Conservation (phyloP, 2,888 invertebrate species). For the Eupithecia insigniata region DNA sequence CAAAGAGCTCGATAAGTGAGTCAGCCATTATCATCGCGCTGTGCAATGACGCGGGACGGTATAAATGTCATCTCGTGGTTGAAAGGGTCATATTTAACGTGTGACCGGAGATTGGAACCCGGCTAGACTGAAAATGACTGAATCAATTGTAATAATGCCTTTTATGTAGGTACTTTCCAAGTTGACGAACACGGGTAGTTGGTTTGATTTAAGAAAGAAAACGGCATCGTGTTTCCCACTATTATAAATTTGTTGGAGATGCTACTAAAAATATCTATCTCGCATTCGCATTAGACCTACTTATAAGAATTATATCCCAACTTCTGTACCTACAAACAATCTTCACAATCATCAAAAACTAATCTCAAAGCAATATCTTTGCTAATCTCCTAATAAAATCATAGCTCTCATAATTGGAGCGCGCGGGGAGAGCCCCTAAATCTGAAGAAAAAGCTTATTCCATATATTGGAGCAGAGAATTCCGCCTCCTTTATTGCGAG, state of each 20-base stretch:
- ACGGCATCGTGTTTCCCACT: neutral
- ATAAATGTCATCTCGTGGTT: constrained; percentile 30
- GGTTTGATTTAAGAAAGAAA: neutral
- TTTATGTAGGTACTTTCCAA: neutral
- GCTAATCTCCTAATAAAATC: constrained; percentile 42
- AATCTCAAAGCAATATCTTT: constrained; percentile 35
- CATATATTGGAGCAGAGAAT: constrained; percentile 40
- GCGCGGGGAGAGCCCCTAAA: constrained; percentile 34
- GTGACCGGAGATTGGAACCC: constrained; percentile 21
- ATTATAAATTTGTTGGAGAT: neutral
- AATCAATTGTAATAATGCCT: neutral
- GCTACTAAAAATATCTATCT: neutral
- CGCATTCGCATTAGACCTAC: neutral
- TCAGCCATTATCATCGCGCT: neutral
- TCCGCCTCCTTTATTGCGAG: constrained; percentile 40
- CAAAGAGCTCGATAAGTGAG: neutral
- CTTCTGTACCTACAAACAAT: constrained; percentile 13
- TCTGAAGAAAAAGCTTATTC: constrained; percentile 43
- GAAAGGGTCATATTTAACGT: constrained; percentile 25
- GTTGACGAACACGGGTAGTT: neutral
- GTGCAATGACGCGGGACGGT: constrained; percentile 19
- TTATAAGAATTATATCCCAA: neutral
- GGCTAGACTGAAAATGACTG: constrained; percentile 6
- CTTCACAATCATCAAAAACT: constrained; percentile 30
- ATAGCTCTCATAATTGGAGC: constrained; percentile 38